Evolutionary conservation across 2,797 vertebrate genomes (phyloP), one percentile per base, ranked within the genome.

Genomic region (Champsocephalus gunnari): DNA sequence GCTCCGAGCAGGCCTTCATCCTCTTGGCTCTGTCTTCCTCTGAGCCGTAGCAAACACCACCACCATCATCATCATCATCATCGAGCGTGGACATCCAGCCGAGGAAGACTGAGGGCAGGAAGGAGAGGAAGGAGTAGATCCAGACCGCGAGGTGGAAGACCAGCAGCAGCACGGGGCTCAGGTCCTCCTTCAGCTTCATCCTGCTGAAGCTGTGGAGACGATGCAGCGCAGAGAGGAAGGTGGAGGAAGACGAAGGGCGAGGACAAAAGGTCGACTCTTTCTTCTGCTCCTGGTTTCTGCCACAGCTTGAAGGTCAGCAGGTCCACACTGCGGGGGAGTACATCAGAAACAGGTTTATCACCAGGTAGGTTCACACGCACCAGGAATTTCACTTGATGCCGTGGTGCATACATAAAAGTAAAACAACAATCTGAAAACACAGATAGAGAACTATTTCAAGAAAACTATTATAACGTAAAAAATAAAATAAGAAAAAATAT

Each of bases 101-200:
- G 84, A 97, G 85, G 77, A 98, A 83, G 92, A 94, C 96, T 90
- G 94, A 96, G 0, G 97, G 97, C 81, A 99, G 87, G 86, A 96
- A 97, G 0, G 94, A 95, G 89, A 99, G 74, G 78, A 96, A 24
- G 49, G 96, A 90, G 90, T 97, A 99, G 61, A 97, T 64, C 85
- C 94, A 94, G 61, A 97, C 92, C 47, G 95, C 54, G 56, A 97
- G 93, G 89, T 96, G 95, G 93, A 99, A 96, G 59, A 97, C 77
- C 62, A 96, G 87, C 48, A 96, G 91, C 84, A 99, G 93, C 81
- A 97, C 14, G 1, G 97, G 97, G 83, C 96, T 97, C 79, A 98
- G 93, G 81, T 96, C 94, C 86, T 97, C 96, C 81, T 96, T 96
- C 90, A 97, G 88, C 93, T 96, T 97, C 97, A 99, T 99, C 81